These are phyloP conservation scores for Psophia crepitans DNA, from an alignment of 2,113 vertebrate genomes.

Conservation along the genomic window DNA sequence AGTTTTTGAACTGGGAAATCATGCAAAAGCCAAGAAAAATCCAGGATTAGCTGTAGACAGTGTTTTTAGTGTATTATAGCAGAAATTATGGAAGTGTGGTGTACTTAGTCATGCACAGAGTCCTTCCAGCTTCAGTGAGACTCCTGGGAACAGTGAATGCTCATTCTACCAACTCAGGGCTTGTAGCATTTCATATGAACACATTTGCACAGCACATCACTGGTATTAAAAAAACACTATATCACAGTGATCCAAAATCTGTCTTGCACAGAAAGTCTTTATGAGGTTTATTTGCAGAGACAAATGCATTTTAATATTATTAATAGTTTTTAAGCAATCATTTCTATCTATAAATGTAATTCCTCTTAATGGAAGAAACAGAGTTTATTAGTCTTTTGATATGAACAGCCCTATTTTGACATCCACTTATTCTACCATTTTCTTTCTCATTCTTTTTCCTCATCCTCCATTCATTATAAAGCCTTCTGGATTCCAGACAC, in stretches of 20 bases:
- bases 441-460: not conserved
- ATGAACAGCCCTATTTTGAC: not conserved
- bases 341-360: not conserved
- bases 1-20: not conserved
- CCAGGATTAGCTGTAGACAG: not conserved
- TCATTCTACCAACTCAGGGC: not conserved
- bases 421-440: not conserved
- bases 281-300: not conserved
- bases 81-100: not conserved
- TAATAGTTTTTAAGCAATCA: not conserved
- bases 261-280: not conserved
- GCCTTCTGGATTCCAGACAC: not conserved
- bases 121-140: not conserved
- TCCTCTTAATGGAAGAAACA: not conserved
- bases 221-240: not conserved
- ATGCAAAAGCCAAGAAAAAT: not conserved
- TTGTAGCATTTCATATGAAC: not conserved
- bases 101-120: not conserved
- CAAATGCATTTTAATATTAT: not conserved
- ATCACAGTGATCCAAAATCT: not conserved
- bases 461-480: not conserved
- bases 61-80: not conserved
- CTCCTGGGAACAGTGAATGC: not conserved
- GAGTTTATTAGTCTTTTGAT: not conserved
- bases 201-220: not conserved